These are phyloP conservation scores for Dendrolimus houi DNA, from an alignment of 2,888 invertebrate species.

Conservation along the genomic window DNA sequence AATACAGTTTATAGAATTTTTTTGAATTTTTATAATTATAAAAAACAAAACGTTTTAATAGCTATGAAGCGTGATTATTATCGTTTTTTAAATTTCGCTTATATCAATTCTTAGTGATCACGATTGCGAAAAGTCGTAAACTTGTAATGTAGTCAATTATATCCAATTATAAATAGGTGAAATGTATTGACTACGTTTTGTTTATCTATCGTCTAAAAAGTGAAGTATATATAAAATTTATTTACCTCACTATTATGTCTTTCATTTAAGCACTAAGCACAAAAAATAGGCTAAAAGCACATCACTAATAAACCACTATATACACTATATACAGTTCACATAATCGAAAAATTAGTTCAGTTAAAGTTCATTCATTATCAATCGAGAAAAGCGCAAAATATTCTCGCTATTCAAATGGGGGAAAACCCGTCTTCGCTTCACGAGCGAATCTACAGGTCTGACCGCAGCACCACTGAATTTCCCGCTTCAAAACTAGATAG, in stretches of 20 bases:
- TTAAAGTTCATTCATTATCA: slow-evolving; percentile 13
- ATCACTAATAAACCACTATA: background rate
- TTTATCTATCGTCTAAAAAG: no score
- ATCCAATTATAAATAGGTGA: no score
- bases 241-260: slow-evolving; percentile 61
- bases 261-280: slow-evolving; percentile 35
- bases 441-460: slow-evolving; percentile 68
- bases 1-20: no score
- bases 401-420: slow-evolving; percentile 14
- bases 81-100: no score
- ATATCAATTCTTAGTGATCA: no score
- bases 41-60: no score
- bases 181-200: no score
- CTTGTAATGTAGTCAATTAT: no score
- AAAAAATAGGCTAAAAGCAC: slow-evolving; percentile 23
- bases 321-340: background rate
- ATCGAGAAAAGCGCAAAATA: background rate
- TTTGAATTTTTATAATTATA: no score
- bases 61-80: no score
- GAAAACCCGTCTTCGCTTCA: slow-evolving; percentile 45
- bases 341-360: background rate
- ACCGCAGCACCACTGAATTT: slow-evolving; percentile 45
- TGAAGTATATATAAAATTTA: background rate
- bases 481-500: slow-evolving; percentile 42
- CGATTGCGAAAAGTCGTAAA: no score